Conservation (phyloP, 92 coral and sea anemone species). For the Anthopleura xanthogrammica region DNA sequence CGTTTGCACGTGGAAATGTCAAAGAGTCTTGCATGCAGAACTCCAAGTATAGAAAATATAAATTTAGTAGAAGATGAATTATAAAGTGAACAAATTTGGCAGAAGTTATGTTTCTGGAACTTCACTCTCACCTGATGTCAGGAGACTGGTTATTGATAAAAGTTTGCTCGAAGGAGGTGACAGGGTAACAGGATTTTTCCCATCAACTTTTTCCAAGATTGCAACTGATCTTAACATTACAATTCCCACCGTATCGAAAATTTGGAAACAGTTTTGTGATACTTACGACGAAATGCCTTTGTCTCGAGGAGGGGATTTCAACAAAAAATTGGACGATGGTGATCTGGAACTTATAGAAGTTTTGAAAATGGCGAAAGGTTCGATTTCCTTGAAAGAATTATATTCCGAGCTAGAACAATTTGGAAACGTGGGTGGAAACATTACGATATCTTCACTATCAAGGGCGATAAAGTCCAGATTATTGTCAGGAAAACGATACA, state of each 20-base stretch:
- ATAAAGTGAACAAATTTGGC: slow-evolving; percentile 21
- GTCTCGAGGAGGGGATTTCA: slow-evolving; percentile 25
- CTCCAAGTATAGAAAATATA: background rate
- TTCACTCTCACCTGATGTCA: slow-evolving; percentile 14
- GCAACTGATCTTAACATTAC: too few species aligned
- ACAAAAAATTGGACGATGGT: slow-evolving; percentile 19
- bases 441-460: slow-evolving; percentile 32
- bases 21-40: background rate
- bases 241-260: background rate
- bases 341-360: slow-evolving; percentile 43
- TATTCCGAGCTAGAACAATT: slow-evolving; percentile 17
- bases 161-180: slow-evolving; percentile 26
- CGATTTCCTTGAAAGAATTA: slow-evolving; percentile 38
- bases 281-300: slow-evolving; percentile 8
- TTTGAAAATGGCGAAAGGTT: slow-evolving; percentile 12
- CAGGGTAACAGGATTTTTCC: slow-evolving; percentile 8
- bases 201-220: too few species aligned
- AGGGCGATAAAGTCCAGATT: slow-evolving; percentile 38
- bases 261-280: slow-evolving; percentile 42
- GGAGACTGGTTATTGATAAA: slow-evolving; percentile 2
- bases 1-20: too few species aligned
- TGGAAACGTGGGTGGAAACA: slow-evolving; percentile 25
- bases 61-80: slow-evolving; percentile 5
- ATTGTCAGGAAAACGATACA: slow-evolving; percentile 42
- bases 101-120: slow-evolving; percentile 12